These are phyloP conservation scores for Agrilus biguttatus DNA, from an alignment of 2,888 invertebrate species.

Conservation along the genomic window DNA sequence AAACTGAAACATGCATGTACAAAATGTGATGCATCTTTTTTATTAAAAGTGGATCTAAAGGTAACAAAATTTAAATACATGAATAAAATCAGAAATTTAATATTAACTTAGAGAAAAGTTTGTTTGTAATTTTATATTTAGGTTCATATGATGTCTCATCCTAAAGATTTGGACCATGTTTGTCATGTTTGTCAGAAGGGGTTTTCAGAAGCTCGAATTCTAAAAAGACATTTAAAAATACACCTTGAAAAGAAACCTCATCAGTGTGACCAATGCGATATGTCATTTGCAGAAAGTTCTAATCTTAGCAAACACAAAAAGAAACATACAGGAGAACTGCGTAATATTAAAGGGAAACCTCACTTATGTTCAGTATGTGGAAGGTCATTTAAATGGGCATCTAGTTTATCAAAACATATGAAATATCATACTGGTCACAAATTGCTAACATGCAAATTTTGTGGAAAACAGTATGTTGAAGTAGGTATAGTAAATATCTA, in stretches of 20 bases:
- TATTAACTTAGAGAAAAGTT: neutral
- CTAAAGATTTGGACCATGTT: conserved; percentile 26
- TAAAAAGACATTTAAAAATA: conserved; percentile 33
- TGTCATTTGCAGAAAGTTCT: conserved; percentile 36
- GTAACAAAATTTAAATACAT: conserved; percentile 12
- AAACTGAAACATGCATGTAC: conserved; percentile 27
- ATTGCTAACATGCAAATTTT: conserved; percentile 31
- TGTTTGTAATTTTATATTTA: conserved; percentile 8
- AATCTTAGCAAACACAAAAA: conserved; percentile 36
- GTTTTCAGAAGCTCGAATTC: conserved; percentile 29
- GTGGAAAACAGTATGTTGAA: conserved; percentile 35
- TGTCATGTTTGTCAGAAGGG: conserved; percentile 30
- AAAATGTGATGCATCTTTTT: conserved; percentile 28
- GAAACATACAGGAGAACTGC: conserved; percentile 34
- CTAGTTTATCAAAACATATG: conserved; percentile 36
- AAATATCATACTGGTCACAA: conserved; percentile 37
- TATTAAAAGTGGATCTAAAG: conserved; percentile 29
- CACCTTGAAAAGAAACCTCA: conserved; percentile 34
- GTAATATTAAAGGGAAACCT: conserved; percentile 31
- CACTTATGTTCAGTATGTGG: conserved; percentile 35
- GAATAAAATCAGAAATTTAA: neutral
- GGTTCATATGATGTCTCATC: conserved; percentile 32
- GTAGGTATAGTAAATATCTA: conserved; percentile 13
- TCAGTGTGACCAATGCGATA: conserved; percentile 33
- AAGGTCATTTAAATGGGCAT: conserved; percentile 35